Evolutionary conservation across 2,113 vertebrate species (phyloP).

Genomic region (Carlito syrichta): DNA sequence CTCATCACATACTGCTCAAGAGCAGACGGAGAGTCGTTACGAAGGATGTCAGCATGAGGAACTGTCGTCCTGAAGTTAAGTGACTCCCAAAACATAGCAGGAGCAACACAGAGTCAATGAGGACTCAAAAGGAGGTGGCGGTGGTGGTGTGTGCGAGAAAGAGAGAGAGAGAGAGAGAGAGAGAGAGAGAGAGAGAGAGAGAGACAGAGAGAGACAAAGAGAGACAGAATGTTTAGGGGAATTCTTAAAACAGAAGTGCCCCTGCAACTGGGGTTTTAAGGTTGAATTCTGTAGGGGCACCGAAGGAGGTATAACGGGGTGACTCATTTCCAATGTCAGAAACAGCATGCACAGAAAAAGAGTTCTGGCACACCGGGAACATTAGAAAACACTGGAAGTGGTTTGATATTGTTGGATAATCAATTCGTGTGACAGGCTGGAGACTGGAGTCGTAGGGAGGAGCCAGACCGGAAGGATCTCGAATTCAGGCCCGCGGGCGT

Average conservation of each 20-base stretch:
- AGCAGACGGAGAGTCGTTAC: neutral
- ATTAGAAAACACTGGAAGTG: conserved; percentile 4
- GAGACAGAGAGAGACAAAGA: neutral
- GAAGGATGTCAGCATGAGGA: neutral
- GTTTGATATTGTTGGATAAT: conserved; percentile 35
- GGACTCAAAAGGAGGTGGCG: neutral
- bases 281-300: neutral
- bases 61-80: neutral
- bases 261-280: neutral
- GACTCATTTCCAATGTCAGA: conserved; percentile 39
- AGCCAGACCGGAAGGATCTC: neutral
- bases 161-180: neutral
- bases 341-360: neutral
- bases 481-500: neutral
- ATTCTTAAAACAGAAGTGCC: neutral
- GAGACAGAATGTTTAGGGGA: neutral
- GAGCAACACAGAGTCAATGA: neutral
- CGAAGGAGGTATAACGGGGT: neutral
- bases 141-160: neutral
- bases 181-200: neutral
- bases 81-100: neutral
- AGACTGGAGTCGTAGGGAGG: neutral
- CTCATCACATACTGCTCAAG: neutral
- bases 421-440: conserved; percentile 29
- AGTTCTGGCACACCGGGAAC: neutral